phyloP scores from a whole-genome alignment of 2,888 invertebrate species.

The Pantelozetes paolii region DNA sequence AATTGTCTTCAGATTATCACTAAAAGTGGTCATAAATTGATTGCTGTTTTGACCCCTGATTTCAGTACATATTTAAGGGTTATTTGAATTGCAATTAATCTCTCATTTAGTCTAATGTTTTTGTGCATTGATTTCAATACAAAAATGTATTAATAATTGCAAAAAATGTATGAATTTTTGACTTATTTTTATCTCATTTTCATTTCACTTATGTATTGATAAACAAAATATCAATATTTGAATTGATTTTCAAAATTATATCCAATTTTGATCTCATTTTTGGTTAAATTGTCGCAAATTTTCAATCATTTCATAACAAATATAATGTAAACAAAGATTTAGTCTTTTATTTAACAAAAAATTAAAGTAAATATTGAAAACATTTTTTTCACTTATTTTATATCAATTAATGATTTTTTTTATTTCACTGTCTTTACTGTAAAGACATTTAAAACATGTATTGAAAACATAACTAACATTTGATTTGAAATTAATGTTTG shows the following conservation, averaged over 20 bases:
- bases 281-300: neutral
- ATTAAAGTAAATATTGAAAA: neutral
- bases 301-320: neutral
- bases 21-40: neutral
- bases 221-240: constrained; percentile 15
- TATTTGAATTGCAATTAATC: too few species aligned
- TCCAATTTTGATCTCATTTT: neutral
- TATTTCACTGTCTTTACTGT: neutral
- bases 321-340: constrained; percentile 8
- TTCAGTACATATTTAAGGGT: neutral
- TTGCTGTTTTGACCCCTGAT: constrained; percentile 23
- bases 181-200: neutral
- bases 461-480: neutral
- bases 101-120: too few species aligned
- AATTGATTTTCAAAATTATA: neutral
- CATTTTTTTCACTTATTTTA: too few species aligned
- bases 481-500: neutral
- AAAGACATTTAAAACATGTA: neutral
- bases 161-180: neutral
- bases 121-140: too few species aligned
- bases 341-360: neutral
- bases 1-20: too few species aligned
- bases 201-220: neutral
- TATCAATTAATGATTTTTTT: neutral
- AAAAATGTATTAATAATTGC: too few species aligned